Base-by-base conservation (phyloP, 2,797 vertebrate species). In the Sylvia borin region DNA sequence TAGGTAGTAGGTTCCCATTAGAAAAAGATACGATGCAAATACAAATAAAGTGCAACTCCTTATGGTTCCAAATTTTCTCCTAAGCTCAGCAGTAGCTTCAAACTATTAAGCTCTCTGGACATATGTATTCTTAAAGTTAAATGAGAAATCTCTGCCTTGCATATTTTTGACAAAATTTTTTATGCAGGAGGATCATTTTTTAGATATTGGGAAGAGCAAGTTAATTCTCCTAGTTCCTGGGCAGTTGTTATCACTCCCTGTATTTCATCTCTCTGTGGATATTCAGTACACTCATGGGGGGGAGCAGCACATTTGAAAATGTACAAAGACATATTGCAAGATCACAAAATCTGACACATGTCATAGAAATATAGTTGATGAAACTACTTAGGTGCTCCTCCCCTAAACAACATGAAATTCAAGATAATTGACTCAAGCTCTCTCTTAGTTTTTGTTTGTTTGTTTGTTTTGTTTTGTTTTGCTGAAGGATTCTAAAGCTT, bases 401-500 rank as follows among this genome's bases (percentile, higher is more conserved):
- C 40, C 24, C 34, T 82, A 60, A 85, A 79, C 4, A 57, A 42
- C 7, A 21, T 32, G 13, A 81, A 43, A 67, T 84, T 88, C 11
- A 87, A 82, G 16, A 34, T 85, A 51, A 48, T n/a, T 10, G 16
- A 43, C 54, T 68, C 7, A 26, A 16, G 3, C 38, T 76, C 6
- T 70, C 16, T 60, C 22, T 53, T 55, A 9, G 9, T 9, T 48
- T 55, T 43, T 24, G 22, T 24, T 26, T 15, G 5, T 10, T 24
- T 53, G 7, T 32, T 77, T 13, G 65, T 72, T 72, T 1, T 64
- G 36, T 6, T 40, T 58, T 88, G 8, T 96, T 91, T 97, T 89
- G 13, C 34, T 78, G 29, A 91, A 99, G 99, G 99, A 99, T 97
- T 98, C 98, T 94, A 98, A 98, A 96, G 96, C 98, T 93, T 97